Percentiles rank a stretch among this genome's conserved stretches.
Conservation (phyloP, 2,113 vertebrate genomes). For the Myotis lucifugus region DNA sequence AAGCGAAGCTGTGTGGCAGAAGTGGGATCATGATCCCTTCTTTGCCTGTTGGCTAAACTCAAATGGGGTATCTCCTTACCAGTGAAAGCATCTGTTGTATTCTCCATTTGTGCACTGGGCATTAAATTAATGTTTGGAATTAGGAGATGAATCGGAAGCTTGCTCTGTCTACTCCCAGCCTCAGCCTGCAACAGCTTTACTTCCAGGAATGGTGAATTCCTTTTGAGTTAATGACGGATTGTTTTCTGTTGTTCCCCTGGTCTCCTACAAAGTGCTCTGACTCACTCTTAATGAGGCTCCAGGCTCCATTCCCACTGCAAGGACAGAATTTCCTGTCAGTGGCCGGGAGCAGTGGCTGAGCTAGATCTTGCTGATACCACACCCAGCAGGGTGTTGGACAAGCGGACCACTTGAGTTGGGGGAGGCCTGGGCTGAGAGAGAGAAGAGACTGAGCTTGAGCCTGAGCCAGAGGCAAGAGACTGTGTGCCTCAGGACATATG, state of each 20-base stretch:
- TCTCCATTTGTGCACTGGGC: background rate
- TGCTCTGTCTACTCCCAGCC: background rate
- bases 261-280: constrained; percentile 38
- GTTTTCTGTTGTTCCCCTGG: constrained; percentile 28
- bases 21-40: background rate
- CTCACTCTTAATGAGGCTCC: constrained; percentile 44
- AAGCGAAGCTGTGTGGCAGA: background rate
- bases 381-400: background rate
- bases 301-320: constrained; percentile 23
- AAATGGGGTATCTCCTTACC: background rate
- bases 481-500: background rate
- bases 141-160: background rate
- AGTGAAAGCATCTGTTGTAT: background rate
- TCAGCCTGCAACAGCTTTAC: background rate
- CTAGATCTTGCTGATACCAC: background rate
- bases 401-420: background rate
- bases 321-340: constrained; percentile 20
- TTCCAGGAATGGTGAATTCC: background rate
- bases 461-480: background rate
- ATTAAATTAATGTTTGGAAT: background rate
- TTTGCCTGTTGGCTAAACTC: background rate
- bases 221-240: constrained; percentile 8
- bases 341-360: background rate
- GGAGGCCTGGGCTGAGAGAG: too few relatives aligned
- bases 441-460: background rate